Conservation (phyloP, 2,888 invertebrate species). For the Heteromyza rotundicornis region DNA sequence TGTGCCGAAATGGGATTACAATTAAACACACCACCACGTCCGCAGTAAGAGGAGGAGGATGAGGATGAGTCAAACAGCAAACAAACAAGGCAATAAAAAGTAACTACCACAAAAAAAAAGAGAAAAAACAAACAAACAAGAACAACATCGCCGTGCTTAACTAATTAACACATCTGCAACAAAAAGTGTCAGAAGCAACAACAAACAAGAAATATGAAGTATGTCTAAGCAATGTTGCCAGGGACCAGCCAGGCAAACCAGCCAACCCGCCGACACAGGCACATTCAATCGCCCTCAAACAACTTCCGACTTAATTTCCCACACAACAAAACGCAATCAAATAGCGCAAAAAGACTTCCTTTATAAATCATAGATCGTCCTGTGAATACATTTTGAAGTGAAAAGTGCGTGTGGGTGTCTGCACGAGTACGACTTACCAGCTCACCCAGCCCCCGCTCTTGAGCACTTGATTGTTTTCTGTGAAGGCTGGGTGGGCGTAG, state of each 20-base stretch:
- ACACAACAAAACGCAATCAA: constrained; percentile 43
- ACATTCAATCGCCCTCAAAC: constrained; percentile 18
- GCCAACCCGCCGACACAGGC: neutral
- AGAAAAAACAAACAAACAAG: too few species aligned
- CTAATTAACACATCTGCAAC: constrained; percentile 43
- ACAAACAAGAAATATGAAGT: constrained; percentile 4
- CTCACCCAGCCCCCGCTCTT: too few species aligned
- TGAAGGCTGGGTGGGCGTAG: constrained; percentile 2
- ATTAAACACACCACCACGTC: too few species aligned
- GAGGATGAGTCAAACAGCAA: too few species aligned
- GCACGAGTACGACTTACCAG: too few species aligned
- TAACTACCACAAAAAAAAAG: neutral
- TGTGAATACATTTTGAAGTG: neutral
- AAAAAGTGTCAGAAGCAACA: constrained; percentile 3
- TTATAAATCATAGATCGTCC: constrained; percentile 46
- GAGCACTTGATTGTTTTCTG: too few species aligned
- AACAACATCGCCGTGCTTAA: constrained; percentile 34
- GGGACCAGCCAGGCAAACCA: neutral
- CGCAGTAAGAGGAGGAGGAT: too few species aligned
- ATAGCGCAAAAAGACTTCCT: constrained; percentile 35
- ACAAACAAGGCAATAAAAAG: too few species aligned
- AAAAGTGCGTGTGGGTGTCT: too few species aligned
- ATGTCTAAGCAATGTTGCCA: too few species aligned
- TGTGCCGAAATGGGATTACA: neutral
- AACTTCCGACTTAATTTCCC: constrained; percentile 43